These are phyloP conservation scores for Notocelia uddmanniana DNA, from an alignment of 2,888 invertebrate species.

Conservation along the genomic window DNA sequence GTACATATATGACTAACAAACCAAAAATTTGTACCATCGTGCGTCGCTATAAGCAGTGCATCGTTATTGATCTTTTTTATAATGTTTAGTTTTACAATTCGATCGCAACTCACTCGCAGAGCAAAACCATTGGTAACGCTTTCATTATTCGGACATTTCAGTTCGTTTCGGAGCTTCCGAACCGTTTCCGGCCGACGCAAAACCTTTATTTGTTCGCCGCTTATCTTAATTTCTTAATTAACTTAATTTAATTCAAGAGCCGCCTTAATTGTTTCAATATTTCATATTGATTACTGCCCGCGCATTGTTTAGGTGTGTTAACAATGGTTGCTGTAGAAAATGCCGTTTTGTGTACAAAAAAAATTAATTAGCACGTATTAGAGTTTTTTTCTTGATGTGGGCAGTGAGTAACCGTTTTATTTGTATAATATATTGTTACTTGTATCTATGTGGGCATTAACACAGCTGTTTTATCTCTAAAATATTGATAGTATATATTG, in stretches of 20 bases:
- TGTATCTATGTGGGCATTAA: too few relatives aligned
- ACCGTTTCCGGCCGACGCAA: slow-evolving; percentile 78
- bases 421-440: too few relatives aligned
- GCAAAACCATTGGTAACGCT: slow-evolving; percentile 41
- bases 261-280: slow-evolving; percentile 51
- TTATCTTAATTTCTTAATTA: slow-evolving; percentile 84
- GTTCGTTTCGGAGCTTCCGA: slow-evolving; percentile 75
- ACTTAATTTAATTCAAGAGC: slow-evolving; percentile 50
- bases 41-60: too few relatives aligned
- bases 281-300: slow-evolving; percentile 45
- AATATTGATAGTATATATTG: too few relatives aligned
- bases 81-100: background rate
- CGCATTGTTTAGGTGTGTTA: slow-evolving; percentile 35
- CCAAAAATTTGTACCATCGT: too few relatives aligned
- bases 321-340: slow-evolving; percentile 18
- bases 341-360: background rate
- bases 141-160: slow-evolving; percentile 75
- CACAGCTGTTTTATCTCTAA: too few relatives aligned
- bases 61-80: too few relatives aligned
- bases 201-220: slow-evolving; percentile 71
- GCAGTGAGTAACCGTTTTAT: background rate
- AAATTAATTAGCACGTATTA: slow-evolving; percentile 10
- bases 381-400: background rate
- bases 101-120: slow-evolving; percentile 6
- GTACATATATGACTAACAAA: too few relatives aligned